phyloP scores from a whole-genome alignment of 1,140 invertebrate species.

The Drosophila kurseongensis region DNA sequence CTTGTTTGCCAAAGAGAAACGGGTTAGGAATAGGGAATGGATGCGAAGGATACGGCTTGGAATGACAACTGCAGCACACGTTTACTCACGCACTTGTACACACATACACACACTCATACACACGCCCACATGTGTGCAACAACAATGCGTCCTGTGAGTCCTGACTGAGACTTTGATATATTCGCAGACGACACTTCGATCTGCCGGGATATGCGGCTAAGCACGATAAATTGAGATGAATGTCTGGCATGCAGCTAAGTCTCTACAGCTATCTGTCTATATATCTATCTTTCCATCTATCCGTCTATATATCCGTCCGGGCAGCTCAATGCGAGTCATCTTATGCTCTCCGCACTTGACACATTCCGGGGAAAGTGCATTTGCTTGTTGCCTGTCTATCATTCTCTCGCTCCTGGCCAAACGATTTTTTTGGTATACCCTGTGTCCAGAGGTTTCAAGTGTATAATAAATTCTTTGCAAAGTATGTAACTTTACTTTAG shows the following conservation, averaged over 20 bases:
- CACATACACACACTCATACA: not conserved
- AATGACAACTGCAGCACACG: slow-evolving; percentile 41
- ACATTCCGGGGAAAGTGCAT: slow-evolving; percentile 54
- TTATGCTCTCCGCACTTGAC: slow-evolving; percentile 39
- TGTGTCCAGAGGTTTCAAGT: not conserved
- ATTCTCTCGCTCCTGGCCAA: slow-evolving; percentile 25
- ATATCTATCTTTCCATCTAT: slow-evolving; percentile 34
- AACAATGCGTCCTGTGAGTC: slow-evolving; percentile 21
- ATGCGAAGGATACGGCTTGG: slow-evolving; percentile 16
- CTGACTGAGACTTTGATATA: slow-evolving; percentile 55
- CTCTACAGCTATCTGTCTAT: slow-evolving; percentile 41
- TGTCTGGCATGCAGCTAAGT: slow-evolving; percentile 62
- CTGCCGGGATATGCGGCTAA: slow-evolving; percentile 64
- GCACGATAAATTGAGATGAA: slow-evolving; percentile 80
- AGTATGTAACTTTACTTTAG: not conserved
- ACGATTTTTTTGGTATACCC: slow-evolving; percentile 33
- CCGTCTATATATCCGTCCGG: slow-evolving; percentile 36
- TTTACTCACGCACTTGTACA: slow-evolving; percentile 9
- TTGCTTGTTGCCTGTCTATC: slow-evolving; percentile 68
- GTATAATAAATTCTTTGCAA: not conserved
- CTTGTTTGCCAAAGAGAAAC: slow-evolving; percentile 69
- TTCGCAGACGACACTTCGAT: slow-evolving; percentile 71
- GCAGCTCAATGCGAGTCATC: slow-evolving; percentile 46
- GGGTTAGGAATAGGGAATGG: slow-evolving; percentile 23
- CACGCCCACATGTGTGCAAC: slow-evolving; percentile 6